Evolutionary conservation across 2,113 vertebrate species (phyloP), one percentile per base, ranked within the genome.

Genomic region (Gopherus evgoodei): DNA sequence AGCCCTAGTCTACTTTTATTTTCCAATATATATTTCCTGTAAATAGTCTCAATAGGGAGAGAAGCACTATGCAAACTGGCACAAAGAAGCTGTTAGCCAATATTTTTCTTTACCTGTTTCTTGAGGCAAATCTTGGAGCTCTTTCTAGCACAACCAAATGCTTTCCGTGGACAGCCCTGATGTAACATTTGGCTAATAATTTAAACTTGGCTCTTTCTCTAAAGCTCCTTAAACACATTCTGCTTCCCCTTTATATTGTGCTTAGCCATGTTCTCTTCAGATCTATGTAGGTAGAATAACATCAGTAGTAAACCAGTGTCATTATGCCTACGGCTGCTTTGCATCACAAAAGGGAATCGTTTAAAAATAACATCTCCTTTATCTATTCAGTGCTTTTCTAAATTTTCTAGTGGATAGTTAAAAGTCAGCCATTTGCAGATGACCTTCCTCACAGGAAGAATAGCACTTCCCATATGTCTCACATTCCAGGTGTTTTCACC

Each of bases 131-230:
- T 53, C 96, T 95, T 91, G 94, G 96, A 96, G 91, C 96, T 96
- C 94, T 88, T 97, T 96, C 85, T 94, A 89, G 53, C 21, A n/a
- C 83, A 89, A 96, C 81, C 96, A 97, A 95, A 97, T 96, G 94
- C 90, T 97, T 96, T 96, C 96, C 96, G 89, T 88, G 86, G 89
- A 90, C 57, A 89, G 72, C 31, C n/a, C 49, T 95, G 93, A 38
- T 92, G 91, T 97, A 93, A 95, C 83, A 80, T 38, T 95, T 96
- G 87, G 95, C 96, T 65, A 0, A 2, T 86, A 79, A 87, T 95
- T 82, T 47, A 52, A 65, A 35, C 31, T 2, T 65, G 31, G 31
- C 31, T 65, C 16, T 19, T 35, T 65, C 16, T 35, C 62, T 65
- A 65, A 75, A 89, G 54, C 38, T 21, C 24, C 31, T 50, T 29